Evolutionary conservation across 1,140 invertebrate species (phyloP), one percentile per base, ranked within the genome.

Genomic region (Bathynomus jamesi): DNA sequence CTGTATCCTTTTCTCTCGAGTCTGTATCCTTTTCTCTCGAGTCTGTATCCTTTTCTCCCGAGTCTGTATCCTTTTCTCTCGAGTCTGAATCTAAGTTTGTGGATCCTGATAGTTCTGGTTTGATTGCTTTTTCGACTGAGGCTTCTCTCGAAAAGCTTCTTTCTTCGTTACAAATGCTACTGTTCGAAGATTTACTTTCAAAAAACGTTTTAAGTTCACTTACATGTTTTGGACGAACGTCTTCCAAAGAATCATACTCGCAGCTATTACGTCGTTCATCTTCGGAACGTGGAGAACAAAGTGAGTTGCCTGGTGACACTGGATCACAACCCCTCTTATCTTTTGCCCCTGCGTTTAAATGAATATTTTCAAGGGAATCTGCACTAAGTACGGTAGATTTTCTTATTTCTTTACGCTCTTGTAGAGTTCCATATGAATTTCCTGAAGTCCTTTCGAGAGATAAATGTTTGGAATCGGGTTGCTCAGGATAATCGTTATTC

Each of bases 311-410:
- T 32, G 61, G 61, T 31, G 67, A 4, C 70, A 72, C 13, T n/a
- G n/a, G n/a, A n/a, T n/a, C n/a, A n/a, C n/a, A n/a, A n/a, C n/a
- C n/a, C n/a, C n/a, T n/a, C n/a, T n/a, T n/a, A 71, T 72, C 24
- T 68, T 13, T 4, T 66, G 67, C 40, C 13, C 11, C 40, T 21
- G 40, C 2, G 5, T 53, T 53, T 53, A 53, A 53, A 21, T 53
- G 40, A 28, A 74, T 63, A 61, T 77, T 72, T 46, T 77, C 76
- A n/a, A 77, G 64, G 17, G 76, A 77, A 61, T 77, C 76, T 21
- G 76, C 76, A 53, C 76, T 77, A 32, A 77, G 70, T 21, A 77
- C 76, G 28, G 71, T 74, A 17, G 70, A 31, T 31, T 77, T 77
- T 5, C 76, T 60, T 17, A 53, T 21, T 5, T 53, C 40, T 3